Base-by-base conservation (phyloP, 2,113 vertebrate species). In the Microtus pennsylvanicus region DNA sequence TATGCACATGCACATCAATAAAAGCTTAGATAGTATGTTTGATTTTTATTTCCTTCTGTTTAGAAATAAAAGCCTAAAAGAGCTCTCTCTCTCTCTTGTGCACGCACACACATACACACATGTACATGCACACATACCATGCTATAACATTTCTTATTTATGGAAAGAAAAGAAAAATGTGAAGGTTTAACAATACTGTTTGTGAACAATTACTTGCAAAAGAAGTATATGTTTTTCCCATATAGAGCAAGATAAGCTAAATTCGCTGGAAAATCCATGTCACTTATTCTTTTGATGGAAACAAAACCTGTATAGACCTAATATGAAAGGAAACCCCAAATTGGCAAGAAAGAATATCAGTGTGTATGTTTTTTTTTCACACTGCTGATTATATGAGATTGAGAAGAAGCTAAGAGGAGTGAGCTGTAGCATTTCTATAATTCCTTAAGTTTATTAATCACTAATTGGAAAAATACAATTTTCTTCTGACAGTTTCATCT, bases 251-350 rank as follows among this genome's bases (percentile, higher is more conserved):
- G 93, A 97, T 70, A 94, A 89, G 88, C 67, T 92, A 94, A 78
- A 89, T 69, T 92, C 5, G 93, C 92, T 87, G 58, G 78, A 8
- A 94, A 94, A 91, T 96, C 80, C 87, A 93, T 89, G 42, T 93
- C 47, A 80, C 91, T 8, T 97, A 96, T 65, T 97, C 83, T 95
- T 96, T 94, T 89, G 3, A 2, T 28, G 22, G 96, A 38, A 28
- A 16, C 1, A 16, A 76, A 76, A 96, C 55, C 42, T 95, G 76
- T 76, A 75, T 75, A 72, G 90, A 74, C 75, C 92, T 78, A 50
- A 26, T 90, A 93, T 95, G 95, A 96, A 97, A 97, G 95, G 96
- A 98, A 98, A 97, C 96, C 98, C 91, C 72, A 94, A 97, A 95
- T 87, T 96, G 97, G 89, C 55, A 97, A 90, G 94, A 95, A 80